Evolutionary conservation across 2,888 invertebrate species (phyloP), one percentile per base, ranked within the genome.

Genomic region (Incurvaria masculella): DNA sequence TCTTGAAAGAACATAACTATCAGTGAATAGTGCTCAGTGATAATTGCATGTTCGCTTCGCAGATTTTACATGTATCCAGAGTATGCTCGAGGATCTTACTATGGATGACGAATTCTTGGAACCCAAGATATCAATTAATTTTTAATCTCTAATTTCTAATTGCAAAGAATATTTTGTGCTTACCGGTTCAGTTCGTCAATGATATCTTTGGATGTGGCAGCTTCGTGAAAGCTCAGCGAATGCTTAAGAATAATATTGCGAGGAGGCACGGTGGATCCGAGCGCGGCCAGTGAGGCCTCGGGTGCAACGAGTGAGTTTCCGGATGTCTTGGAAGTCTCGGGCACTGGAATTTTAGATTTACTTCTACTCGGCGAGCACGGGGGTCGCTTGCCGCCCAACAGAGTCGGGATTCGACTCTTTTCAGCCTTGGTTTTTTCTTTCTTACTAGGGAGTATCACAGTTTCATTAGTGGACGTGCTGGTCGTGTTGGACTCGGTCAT

Each of bases 191-290:
- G 72, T 61, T 88, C 88, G 58, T 88, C 88, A 56, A 89, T 88
- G 47, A 88, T 87, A 62, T 88, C 88, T 61, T 88, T 88, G 41
- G 87, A 87, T 33, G 88, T 87, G 14, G 88, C 87, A 52, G 85
- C 80, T 61, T 88, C 87, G 58, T 87, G 87, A 61, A 88, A 88
- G 68, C 87, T 86, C 50, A 87, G 66, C 8, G 82, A 83, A 57
- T 86, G 74, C 55, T 71, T 72, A 18, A 79, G 70, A 40, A 79
- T 79, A 46, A 79, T 72, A 10, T 72, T 63, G 41, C 74, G 75
- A 10, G 68, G 62, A 6, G 57, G 52, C 4, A 63, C 55, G 2
- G 51, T 40, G 4, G 33, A 6, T 20, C 41, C 17, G 6, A n/a
- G 26, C n/a, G 33, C 27, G 6, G 17, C 27, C 16, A 27, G 18